Evolutionary conservation across 2,113 vertebrate species (phyloP), one percentile per base, ranked within the genome.

Genomic region (Ia io): DNA sequence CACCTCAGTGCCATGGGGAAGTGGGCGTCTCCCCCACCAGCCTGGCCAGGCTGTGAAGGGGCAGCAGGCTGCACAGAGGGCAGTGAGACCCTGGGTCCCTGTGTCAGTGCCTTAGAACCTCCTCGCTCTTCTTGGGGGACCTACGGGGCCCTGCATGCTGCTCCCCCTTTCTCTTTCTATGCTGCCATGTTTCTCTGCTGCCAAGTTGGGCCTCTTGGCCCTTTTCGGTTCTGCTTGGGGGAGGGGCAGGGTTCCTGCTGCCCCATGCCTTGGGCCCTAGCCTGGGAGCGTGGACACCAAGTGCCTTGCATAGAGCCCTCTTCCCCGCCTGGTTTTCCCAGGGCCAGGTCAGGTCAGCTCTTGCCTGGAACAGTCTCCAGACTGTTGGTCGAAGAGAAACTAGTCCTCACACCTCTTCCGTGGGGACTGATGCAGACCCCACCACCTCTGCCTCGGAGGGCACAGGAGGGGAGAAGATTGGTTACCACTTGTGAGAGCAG

Each of bases 141-240:
- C 79, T 8, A 6, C 42, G 88, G 87, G 83, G 28, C 44, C 71
- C 86, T 79, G 44, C 7, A 25, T 67, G 69, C 88, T 30, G 6
- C 89, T 85, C 84, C 47, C 42, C 42, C 20, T 67, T 30, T 78
- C 49, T 79, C 37, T 93, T 76, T 95, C 77, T 70, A 32, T 71
- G 86, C 92, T 89, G 82, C 97, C 96, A 61, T 86, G 83, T 96
- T 97, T 96, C 89, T 97, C 89, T 97, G 95, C 97, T 97, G 97
- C 97, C 97, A 97, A 95, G 95, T 83, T 4, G 88, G 95, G 95
- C 71, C 78, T 49, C 73, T 93, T 14, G 51, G 86, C 87, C 94
- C 87, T 70, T 77, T 91, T 73, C 20, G 9, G 65, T 82, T 96
- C 78, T 92, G 73, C 84, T 49, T 92, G 83, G 80, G 70, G n/a